phyloP scores from a whole-genome alignment of 2,113 vertebrate genomes.

The Cepphus grylle region DNA sequence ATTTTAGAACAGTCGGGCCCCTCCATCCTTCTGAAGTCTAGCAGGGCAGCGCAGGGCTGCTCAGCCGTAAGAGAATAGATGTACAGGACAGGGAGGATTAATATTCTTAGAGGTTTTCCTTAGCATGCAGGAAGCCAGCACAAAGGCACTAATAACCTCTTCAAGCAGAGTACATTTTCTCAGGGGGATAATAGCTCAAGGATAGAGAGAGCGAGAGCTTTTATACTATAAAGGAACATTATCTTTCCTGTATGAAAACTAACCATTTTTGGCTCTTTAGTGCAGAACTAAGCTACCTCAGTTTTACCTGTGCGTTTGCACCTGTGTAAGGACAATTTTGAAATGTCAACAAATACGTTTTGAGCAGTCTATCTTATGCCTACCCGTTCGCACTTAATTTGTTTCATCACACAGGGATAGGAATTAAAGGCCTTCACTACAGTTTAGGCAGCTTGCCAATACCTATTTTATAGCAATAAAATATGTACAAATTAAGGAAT shows the following conservation, averaged over 20 bases:
- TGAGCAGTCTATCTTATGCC: conserved; percentile 48
- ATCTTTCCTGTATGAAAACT: conserved; percentile 49
- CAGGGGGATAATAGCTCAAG: conserved; percentile 61
- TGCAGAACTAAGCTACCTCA: conserved; percentile 29
- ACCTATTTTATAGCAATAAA: conserved; percentile 83
- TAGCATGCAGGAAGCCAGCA: conserved; percentile 43
- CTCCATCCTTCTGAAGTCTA: background rate
- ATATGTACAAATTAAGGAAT: conserved; percentile 86
- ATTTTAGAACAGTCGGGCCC: background rate
- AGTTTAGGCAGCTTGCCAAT: conserved; percentile 79
- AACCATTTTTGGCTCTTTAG: conserved; percentile 24
- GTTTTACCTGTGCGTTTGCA: conserved; percentile 55
- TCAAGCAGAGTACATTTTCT: conserved; percentile 59
- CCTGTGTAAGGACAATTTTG: conserved; percentile 21
- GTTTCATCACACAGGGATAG: conserved; percentile 72
- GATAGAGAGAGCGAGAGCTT: conserved; percentile 26
- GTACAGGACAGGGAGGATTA: background rate
- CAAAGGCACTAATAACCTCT: conserved; percentile 61
- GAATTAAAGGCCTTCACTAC: conserved; percentile 76
- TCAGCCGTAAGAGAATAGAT: background rate
- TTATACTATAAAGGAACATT: conserved; percentile 32
- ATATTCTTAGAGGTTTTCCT: conserved; percentile 46
- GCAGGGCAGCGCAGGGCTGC: background rate
- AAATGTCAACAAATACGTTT: conserved; percentile 40
- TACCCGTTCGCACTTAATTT: conserved; percentile 69